These are phyloP conservation scores for Podarcis lilfordi DNA, from an alignment of 2,797 vertebrate genomes.

Conservation along the genomic window DNA sequence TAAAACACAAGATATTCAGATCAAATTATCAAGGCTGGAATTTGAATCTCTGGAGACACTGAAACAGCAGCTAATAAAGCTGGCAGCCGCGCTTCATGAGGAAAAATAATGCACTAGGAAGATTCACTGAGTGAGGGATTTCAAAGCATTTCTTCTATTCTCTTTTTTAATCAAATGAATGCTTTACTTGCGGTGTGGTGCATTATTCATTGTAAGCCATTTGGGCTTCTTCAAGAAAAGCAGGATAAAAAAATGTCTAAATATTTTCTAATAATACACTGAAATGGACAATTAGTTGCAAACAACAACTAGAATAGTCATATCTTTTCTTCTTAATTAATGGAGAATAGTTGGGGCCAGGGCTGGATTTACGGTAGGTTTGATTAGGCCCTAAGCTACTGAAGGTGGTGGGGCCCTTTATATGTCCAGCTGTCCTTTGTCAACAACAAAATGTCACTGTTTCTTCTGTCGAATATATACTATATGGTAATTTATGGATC, in stretches of 20 bases:
- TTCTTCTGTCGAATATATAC: too few relatives aligned
- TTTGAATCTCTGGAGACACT: neutral
- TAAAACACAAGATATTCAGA: neutral
- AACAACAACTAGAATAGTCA: neutral
- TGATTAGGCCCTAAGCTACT: too few relatives aligned
- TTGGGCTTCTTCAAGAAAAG: neutral
- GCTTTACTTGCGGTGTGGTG: neutral
- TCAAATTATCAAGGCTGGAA: conserved; percentile 7
- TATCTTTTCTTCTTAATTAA: too few relatives aligned
- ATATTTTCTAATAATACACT: neutral
- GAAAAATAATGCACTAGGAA: neutral
- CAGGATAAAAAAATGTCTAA: neutral
- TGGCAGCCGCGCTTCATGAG: neutral
- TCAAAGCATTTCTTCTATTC: neutral
- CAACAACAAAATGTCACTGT: too few relatives aligned
- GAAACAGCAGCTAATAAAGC: neutral
- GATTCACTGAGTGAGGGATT: neutral
- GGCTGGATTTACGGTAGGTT: too few relatives aligned
- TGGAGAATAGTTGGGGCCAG: too few relatives aligned
- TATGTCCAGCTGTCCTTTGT: too few relatives aligned
- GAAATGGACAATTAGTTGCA: neutral
- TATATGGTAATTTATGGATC: too few relatives aligned
- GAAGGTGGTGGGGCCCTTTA: too few relatives aligned
- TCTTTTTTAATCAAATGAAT: neutral
- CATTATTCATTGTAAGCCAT: conserved; percentile 9